Base-by-base conservation (phyloP, 2,113 vertebrate species). In the Ancistrus triradiatus region DNA sequence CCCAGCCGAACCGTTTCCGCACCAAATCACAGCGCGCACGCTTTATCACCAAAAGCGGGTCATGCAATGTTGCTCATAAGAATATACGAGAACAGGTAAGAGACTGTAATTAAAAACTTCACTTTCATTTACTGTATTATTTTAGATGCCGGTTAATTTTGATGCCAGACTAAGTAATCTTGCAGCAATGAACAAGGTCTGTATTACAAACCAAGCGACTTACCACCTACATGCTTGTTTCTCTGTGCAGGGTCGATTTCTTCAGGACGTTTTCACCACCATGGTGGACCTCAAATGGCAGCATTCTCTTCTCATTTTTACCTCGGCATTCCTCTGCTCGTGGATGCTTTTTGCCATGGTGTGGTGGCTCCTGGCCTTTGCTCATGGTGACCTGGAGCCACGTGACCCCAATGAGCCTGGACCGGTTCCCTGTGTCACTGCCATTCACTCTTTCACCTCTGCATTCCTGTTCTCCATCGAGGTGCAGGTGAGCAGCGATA, bases 271-370 rank as follows among this genome's bases (percentile, higher is more conserved):
- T 6, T 91, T 91, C 81, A 91, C 90, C 77, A 91, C 90, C 61
- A 88, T 91, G 88, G 89, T 91, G 78, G 90, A 91, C 63, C 81
- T 91, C 25, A 90, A 89, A 77, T 91, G 90, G 90, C 89, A 88
- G 60, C 81, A 91, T 66, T 91, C 86, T 1, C 61, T 91, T 19
- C 84, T 91, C 4, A 91, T 91, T 72, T 91, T 91, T 84, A 89
- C 89, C 47, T 91, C 89, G 0, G 84, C 88, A 17, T 91, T 91
- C 75, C 85, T 91, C 68, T 91, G 88, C 79, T 91, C 89, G 38
- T 91, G 90, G 90, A 89, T 91, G 83, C 81, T 91, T 19, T 91
- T 91, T 3, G 90, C 90, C 1, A 91, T 91, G 87, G 71, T 81
- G 38, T 91, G 90, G 90, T 91, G 90, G 90, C 87, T 91, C 14